Evolutionary conservation across 2,113 vertebrate genomes (phyloP).

Genomic region (Anas platyrhynchos): DNA sequence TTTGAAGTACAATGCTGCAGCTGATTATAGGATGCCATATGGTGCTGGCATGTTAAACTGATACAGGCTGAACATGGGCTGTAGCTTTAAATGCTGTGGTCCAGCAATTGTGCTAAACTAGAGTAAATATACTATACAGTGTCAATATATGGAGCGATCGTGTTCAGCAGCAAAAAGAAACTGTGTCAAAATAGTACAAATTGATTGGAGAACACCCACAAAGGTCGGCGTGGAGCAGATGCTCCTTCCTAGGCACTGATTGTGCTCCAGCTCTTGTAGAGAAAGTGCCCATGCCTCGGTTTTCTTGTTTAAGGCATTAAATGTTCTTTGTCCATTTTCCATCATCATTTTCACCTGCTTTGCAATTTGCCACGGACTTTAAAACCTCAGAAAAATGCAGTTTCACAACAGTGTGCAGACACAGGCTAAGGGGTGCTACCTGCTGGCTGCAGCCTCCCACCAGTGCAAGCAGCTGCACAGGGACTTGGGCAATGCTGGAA

Average conservation of each 20-base stretch:
- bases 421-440: rapidly evolving
- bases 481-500: neutral
- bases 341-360: neutral
- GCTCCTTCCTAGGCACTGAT: neutral
- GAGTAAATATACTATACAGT: slow-evolving; percentile 29
- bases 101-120: slow-evolving; percentile 7
- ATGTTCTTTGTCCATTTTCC: neutral
- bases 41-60: slow-evolving; percentile 56
- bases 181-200: neutral
- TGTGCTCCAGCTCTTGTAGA: neutral
- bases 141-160: neutral
- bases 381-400: rapidly evolving
- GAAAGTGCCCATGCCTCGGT: rapidly evolving
- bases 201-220: neutral
- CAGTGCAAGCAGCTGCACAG: rapidly evolving
- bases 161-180: neutral
- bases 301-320: neutral
- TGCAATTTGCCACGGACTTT: neutral
- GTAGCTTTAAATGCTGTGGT: slow-evolving; percentile 11
- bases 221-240: neutral
- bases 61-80: slow-evolving; percentile 42
- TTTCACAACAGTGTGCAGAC: rapidly evolving
- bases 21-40: slow-evolving; percentile 65
- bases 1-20: slow-evolving; percentile 66
- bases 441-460: neutral